Evolutionary conservation across 2,888 invertebrate genomes (phyloP).

Genomic region (Caradrina kadenii): DNA sequence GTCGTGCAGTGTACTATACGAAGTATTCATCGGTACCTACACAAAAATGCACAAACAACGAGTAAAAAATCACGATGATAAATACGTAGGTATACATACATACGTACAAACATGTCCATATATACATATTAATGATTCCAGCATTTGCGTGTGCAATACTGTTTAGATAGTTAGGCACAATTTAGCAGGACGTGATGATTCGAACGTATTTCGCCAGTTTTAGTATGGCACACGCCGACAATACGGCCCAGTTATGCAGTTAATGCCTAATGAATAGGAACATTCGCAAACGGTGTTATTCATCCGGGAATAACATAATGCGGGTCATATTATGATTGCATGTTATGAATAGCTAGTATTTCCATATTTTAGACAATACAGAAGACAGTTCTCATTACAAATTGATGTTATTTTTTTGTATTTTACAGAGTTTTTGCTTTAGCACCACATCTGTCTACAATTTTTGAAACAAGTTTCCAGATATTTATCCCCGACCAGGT

Average conservation of each 20-base stretch:
- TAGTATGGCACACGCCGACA: slow-evolving; percentile 14
- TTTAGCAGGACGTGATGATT: slow-evolving; percentile 53
- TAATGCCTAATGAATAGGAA: slow-evolving; percentile 51
- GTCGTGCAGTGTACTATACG: no score
- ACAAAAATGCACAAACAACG: slow-evolving; percentile 6
- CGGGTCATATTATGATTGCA: slow-evolving; percentile 28
- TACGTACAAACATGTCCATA: slow-evolving; percentile 15
- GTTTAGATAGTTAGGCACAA: slow-evolving; percentile 46
- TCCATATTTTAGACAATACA: not conserved
- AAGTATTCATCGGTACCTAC: no score
- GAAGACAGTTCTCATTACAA: no score
- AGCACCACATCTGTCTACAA: no score
- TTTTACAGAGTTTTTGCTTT: no score
- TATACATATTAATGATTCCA: slow-evolving; percentile 47
- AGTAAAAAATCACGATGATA: slow-evolving; percentile 2
- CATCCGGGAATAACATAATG: slow-evolving; percentile 57
- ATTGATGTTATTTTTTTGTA: no score
- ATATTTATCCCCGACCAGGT: no score
- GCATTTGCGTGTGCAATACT: slow-evolving; percentile 43
- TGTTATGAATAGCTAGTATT: slow-evolving; percentile 10
- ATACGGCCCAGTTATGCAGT: slow-evolving; percentile 38
- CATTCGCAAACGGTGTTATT: slow-evolving; percentile 29
- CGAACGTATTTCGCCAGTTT: slow-evolving; percentile 49
- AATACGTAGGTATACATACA: no score
- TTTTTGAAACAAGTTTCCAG: no score